These are phyloP conservation scores for Colius striatus DNA, from an alignment of 2,113 vertebrate species.

Conservation along the genomic window DNA sequence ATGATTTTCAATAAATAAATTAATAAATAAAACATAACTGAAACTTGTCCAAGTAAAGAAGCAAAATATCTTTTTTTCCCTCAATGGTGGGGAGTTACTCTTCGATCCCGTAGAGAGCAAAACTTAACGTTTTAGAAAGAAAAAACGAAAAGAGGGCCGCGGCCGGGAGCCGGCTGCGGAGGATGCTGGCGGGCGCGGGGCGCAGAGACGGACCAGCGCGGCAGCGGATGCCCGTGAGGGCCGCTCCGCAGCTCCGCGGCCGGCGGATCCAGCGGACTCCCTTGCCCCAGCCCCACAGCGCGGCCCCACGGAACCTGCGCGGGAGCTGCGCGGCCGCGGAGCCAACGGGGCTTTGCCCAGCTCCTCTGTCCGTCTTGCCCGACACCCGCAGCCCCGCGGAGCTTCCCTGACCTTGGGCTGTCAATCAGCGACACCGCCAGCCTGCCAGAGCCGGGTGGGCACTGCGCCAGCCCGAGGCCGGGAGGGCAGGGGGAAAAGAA, in stretches of 20 bases:
- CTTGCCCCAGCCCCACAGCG: background rate
- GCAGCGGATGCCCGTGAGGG: background rate
- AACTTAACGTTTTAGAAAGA: background rate
- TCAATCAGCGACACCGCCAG: slow-evolving; percentile 48
- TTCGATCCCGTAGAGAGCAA: background rate
- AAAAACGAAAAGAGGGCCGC: background rate
- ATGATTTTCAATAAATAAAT: background rate
- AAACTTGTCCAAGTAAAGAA: background rate
- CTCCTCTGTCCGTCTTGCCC: slow-evolving; percentile 7
- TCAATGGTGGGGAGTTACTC: background rate
- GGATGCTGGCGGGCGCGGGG: background rate
- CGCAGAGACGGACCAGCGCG: background rate
- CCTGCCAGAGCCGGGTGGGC: slow-evolving; percentile 24
- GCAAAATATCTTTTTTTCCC: background rate
- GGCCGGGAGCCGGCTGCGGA: background rate
- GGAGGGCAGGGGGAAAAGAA: background rate
- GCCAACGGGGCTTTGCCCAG: background rate
- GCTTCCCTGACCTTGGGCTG: slow-evolving; percentile 63
- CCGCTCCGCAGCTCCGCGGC: background rate
- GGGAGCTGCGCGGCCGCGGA: background rate
- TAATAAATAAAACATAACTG: background rate
- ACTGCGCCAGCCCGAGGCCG: background rate
- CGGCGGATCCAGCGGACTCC: background rate
- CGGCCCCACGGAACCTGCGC: background rate
- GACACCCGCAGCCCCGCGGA: slow-evolving; percentile 24